phyloP scores from a whole-genome alignment of 1,140 invertebrate species.

The Drosophila hydei region DNA sequence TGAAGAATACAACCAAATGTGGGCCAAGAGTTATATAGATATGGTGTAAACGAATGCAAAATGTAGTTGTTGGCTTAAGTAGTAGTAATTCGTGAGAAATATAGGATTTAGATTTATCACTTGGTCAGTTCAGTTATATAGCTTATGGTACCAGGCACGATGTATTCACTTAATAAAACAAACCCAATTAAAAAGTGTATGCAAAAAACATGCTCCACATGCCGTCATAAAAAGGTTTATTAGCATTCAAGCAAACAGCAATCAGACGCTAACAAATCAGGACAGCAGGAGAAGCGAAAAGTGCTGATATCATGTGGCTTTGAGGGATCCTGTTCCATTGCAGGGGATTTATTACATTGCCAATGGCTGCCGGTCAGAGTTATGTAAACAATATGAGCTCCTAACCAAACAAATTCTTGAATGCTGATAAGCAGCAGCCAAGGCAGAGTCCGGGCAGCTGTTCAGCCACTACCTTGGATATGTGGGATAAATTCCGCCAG shows the following conservation, averaged over 20 bases:
- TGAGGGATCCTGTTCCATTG: background rate
- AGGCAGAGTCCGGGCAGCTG: too few species aligned
- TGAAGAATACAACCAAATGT: too few species aligned
- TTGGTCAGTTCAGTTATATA: too few species aligned
- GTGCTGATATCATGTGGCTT: constrained; percentile 18
- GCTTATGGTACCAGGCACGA: too few species aligned
- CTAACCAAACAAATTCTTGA: constrained; percentile 59
- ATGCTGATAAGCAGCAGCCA: constrained; percentile 23
- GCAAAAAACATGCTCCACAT: constrained; percentile 41
- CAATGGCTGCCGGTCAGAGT: background rate
- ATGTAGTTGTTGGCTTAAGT: too few species aligned
- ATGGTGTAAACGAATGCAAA: too few species aligned
- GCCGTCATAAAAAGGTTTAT: constrained; percentile 74
- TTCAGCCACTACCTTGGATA: too few species aligned
- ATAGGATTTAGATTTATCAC: too few species aligned
- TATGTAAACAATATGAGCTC: constrained; percentile 58
- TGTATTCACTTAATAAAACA: too few species aligned
- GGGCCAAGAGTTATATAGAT: too few species aligned
- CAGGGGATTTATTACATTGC: constrained; percentile 33
- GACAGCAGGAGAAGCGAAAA: background rate
- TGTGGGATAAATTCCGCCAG: too few species aligned
- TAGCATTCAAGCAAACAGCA: constrained; percentile 51
- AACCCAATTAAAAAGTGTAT: constrained; percentile 3
- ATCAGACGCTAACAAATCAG: background rate
- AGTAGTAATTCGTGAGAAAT: too few species aligned